Base-by-base conservation (phyloP, 2,797 vertebrate genomes). In the Tokudaia tokunoshimensis region DNA sequence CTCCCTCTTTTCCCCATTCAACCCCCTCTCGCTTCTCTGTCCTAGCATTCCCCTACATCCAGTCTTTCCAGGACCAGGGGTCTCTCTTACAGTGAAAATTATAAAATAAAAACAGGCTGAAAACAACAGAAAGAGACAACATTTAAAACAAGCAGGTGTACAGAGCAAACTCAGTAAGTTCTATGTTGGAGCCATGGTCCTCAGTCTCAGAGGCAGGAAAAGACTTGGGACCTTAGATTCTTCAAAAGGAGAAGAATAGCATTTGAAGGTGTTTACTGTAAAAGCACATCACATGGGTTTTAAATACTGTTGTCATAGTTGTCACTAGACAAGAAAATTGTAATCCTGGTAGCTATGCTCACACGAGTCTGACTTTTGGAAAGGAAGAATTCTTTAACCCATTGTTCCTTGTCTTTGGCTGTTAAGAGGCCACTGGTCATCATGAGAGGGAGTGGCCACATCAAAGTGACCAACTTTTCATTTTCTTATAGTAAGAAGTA, bases 141-240 rank as follows among this genome's bases (percentile, higher is more conserved):
- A 11, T 31, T 4, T 15, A 55, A 75, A 37, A 0, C 34, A 29
- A 57, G 55, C 52, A 63, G n/a, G 37, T 13, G 0, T 1, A 29
- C 11, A 6, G 15, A 29, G 29, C 1, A 2, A 13, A 31, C 10
- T 7, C 2, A 1, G n/a, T 2, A 24, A 1, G 6, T 17, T 4
- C 14, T 26, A 0, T 6, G 4, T 10, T 4, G 17, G 20, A 15
- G 1, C 4, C 0, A 61, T 2, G 19, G 29, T 13, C 72, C 78
- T 80, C 19, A 11, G 14, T 20, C 44, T 41, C 52, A 61, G 65
- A 34, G 10, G 3, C 12, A 80, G 37, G 13, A 17, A 87, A 22
- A 44, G 52, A 7, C 24, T 61, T 37, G 11, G 14, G 72, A 1
- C 3, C 75, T 61, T 47, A 5, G 6, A 31, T 14, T 63, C 72